Evolutionary conservation across 2,888 invertebrate genomes (phyloP).

Genomic region (Scaptomyza flava): DNA sequence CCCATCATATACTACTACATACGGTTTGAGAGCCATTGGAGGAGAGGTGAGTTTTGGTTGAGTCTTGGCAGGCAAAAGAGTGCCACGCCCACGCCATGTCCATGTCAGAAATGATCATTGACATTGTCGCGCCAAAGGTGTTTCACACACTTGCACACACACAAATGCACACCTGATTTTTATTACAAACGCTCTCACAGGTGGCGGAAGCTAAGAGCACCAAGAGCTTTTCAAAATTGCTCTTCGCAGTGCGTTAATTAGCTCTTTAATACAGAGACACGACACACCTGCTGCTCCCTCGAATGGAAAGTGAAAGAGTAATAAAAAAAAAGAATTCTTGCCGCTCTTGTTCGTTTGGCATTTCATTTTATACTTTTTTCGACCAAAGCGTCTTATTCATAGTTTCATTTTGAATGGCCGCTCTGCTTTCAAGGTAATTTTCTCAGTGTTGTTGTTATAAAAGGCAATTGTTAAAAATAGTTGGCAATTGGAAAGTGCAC

Average conservation of each 20-base stretch:
- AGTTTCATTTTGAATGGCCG: constrained; percentile 63
- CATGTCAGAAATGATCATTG: constrained; percentile 77
- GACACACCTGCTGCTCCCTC: constrained; percentile 65
- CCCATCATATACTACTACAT: constrained; percentile 5
- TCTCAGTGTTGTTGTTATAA: constrained; percentile 26
- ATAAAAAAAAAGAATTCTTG: constrained; percentile 25
- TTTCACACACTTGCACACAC: constrained; percentile 42
- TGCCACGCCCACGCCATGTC: constrained; percentile 57
- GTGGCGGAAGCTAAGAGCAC: constrained; percentile 62
- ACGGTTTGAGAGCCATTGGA: constrained; percentile 59
- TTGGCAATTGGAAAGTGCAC: constrained; percentile 54
- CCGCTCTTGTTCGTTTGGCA: constrained; percentile 42
- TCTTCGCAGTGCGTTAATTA: constrained; percentile 61
- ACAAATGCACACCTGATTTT: constrained; percentile 22
- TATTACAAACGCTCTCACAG: constrained; percentile 49
- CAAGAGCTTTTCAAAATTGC: constrained; percentile 31
- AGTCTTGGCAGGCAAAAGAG: constrained; percentile 54
- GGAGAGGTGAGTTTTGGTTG: constrained; percentile 46
- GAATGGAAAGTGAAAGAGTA: constrained; percentile 24
- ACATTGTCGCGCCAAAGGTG: constrained; percentile 77
- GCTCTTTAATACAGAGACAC: constrained; percentile 54
- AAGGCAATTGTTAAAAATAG: constrained; percentile 52
- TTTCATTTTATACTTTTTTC: constrained; percentile 36
- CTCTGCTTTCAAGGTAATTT: constrained; percentile 73
- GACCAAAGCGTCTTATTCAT: constrained; percentile 51